These are phyloP conservation scores for Synodontis membranacea DNA, from an alignment of 2,113 vertebrate species.

Conservation along the genomic window DNA sequence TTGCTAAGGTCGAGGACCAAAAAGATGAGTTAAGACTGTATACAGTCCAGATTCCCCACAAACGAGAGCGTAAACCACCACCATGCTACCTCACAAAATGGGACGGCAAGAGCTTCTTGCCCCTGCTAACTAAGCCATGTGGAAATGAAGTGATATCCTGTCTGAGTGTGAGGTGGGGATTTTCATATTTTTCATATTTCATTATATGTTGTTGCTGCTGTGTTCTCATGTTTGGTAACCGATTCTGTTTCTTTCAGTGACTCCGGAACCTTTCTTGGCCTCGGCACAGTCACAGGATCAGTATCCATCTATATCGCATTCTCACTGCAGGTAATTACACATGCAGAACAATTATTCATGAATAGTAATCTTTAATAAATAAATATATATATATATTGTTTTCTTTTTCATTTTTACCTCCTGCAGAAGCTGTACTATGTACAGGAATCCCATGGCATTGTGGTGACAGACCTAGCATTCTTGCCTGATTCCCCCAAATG, in stretches of 20 bases:
- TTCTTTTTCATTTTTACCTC: neutral
- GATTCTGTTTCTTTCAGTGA: slow-evolving; percentile 72
- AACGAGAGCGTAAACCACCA: slow-evolving; percentile 82
- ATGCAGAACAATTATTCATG: neutral
- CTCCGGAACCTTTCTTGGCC: slow-evolving; percentile 90
- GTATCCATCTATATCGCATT: slow-evolving; percentile 93
- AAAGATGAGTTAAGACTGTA: slow-evolving; percentile 81
- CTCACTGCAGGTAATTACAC: slow-evolving; percentile 84
- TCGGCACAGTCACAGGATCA: slow-evolving; percentile 92
- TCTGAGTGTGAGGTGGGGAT: slow-evolving; percentile 82
- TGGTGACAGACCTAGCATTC: slow-evolving; percentile 91
- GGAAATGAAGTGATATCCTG: slow-evolving; percentile 88
- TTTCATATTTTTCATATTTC: neutral
- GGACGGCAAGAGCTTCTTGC: slow-evolving; percentile 86
- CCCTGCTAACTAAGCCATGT: slow-evolving; percentile 85
- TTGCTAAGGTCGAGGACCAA: slow-evolving; percentile 84
- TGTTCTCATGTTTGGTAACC: neutral
- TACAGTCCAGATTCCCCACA: slow-evolving; percentile 94
- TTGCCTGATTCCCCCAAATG: slow-evolving; percentile 76
- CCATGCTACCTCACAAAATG: slow-evolving; percentile 95
- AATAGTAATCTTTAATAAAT: neutral
- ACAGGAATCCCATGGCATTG: slow-evolving; percentile 90
- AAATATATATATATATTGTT: too few species aligned
- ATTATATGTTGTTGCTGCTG: neutral
- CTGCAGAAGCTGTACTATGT: slow-evolving; percentile 87